These are phyloP conservation scores for Acromyrmex echinatior DNA, from an alignment of 1,140 invertebrate species.

Conservation along the genomic window DNA sequence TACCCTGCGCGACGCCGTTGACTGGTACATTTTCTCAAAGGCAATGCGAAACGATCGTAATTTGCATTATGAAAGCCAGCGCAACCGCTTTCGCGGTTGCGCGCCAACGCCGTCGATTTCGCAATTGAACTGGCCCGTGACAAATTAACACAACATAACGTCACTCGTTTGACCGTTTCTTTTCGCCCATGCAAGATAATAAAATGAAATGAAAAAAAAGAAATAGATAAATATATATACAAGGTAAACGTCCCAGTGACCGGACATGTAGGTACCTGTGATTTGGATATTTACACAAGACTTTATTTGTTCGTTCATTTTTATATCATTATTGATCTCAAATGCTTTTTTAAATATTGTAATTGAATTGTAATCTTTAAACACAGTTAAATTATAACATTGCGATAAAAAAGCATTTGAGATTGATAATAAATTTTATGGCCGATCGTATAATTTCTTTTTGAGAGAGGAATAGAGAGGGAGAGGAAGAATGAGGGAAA, in stretches of 20 bases:
- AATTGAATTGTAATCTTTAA: too few relatives aligned
- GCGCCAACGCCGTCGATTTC: constrained; percentile 38
- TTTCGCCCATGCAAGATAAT: neutral
- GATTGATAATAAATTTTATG: too few relatives aligned
- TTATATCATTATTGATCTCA: too few relatives aligned
- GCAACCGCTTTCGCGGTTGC: constrained; percentile 31
- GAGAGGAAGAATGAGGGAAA: neutral
- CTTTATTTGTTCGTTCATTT: too few relatives aligned
- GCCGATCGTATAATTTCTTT: too few relatives aligned
- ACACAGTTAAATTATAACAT: too few relatives aligned
- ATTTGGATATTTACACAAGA: too few relatives aligned
- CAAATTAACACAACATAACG: constrained; percentile 48
- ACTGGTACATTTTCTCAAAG: constrained; percentile 51
- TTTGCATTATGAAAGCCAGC: constrained; percentile 63
- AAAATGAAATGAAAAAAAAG: neutral
- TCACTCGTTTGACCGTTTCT: constrained; percentile 3
- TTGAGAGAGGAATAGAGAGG: neutral
- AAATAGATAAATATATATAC: too few relatives aligned
- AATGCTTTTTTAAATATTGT: too few relatives aligned
- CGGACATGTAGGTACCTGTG: too few relatives aligned
- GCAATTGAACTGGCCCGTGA: constrained; percentile 40
- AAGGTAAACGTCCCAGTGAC: too few relatives aligned
- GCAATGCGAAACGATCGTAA: constrained; percentile 58
- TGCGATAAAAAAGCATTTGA: too few relatives aligned
- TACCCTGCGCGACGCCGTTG: constrained; percentile 14